These are phyloP conservation scores for Platycheirus rosarum DNA, from an alignment of 2,888 invertebrate genomes.

Conservation along the genomic window DNA sequence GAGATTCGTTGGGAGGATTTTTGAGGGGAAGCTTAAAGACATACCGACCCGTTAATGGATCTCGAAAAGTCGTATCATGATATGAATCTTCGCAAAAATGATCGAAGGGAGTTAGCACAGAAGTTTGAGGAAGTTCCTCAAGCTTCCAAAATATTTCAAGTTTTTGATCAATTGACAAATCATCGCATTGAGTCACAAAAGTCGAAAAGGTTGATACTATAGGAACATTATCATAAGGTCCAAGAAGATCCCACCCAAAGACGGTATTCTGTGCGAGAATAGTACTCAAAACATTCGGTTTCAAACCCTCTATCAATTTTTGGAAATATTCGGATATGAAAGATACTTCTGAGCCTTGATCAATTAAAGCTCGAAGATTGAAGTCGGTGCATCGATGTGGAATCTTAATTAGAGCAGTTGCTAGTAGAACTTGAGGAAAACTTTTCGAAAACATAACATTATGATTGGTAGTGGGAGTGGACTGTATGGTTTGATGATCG, in stretches of 20 bases:
- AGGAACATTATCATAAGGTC: not conserved
- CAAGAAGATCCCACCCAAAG: not conserved
- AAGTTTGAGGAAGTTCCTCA: conserved; percentile 2
- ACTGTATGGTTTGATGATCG: not conserved
- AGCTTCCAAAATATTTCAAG: not conserved
- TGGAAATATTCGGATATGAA: conserved; percentile 50
- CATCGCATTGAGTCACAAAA: not conserved
- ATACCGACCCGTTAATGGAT: not conserved
- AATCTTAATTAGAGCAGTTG: conserved; percentile 39
- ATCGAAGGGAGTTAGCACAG: not conserved
- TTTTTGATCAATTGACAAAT: not conserved
- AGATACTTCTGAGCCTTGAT: conserved; percentile 54
- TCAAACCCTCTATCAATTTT: not conserved
- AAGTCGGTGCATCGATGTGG: conserved; percentile 2
- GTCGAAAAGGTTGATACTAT: not conserved
- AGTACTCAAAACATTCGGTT: not conserved
- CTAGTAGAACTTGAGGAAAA: conserved; percentile 21
- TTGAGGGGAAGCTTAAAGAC: not conserved
- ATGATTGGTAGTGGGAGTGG: conserved; percentile 1
- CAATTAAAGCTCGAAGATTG: conserved; percentile 40
- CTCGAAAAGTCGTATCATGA: not conserved
- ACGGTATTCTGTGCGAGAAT: not conserved
- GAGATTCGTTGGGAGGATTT: not conserved
- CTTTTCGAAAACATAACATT: conserved; percentile 16
- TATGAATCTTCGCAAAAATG: conserved; percentile 2